Conservation (phyloP, 1,140 invertebrate species). For the Heterodera carotae region DNA sequence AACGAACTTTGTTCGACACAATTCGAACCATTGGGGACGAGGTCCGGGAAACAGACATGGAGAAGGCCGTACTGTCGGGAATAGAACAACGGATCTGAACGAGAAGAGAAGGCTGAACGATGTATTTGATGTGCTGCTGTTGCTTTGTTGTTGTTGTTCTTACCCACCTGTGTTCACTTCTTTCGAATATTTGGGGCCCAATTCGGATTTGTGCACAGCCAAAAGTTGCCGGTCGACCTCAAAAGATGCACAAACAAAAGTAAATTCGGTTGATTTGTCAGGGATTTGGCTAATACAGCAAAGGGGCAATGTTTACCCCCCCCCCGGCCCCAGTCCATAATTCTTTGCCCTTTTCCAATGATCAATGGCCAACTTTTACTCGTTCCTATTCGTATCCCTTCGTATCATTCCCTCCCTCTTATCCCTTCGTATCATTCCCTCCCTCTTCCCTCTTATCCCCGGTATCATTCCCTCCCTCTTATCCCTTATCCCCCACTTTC, state of each 20-base stretch:
- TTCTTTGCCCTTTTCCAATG: too few species aligned
- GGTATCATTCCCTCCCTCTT: neutral
- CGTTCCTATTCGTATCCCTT: neutral
- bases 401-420: neutral
- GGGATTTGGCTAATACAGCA: too few species aligned
- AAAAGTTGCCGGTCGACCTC: conserved; percentile 13
- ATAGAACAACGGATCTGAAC: conserved; percentile 40
- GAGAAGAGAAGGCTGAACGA: conserved; percentile 19
- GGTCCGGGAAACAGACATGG: conserved; percentile 49
- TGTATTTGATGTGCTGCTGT: conserved; percentile 29
- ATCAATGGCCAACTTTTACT: too few species aligned
- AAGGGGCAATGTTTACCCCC: too few species aligned
- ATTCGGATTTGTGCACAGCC: conserved; percentile 26
- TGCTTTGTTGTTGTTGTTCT: neutral
- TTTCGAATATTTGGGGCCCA: conserved; percentile 12
- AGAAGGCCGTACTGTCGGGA: conserved; percentile 44
- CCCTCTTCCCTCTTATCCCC: neutral
- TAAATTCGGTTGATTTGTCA: too few species aligned
- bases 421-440: neutral
- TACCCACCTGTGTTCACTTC: conserved; percentile 31
- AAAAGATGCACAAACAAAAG: neutral
- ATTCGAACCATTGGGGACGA: conserved; percentile 40
- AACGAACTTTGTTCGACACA: conserved; percentile 16
- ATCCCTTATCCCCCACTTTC: neutral
- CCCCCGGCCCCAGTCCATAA: neutral